Conservation (phyloP, 2,113 vertebrate genomes). For the Bubo scandiacus region DNA sequence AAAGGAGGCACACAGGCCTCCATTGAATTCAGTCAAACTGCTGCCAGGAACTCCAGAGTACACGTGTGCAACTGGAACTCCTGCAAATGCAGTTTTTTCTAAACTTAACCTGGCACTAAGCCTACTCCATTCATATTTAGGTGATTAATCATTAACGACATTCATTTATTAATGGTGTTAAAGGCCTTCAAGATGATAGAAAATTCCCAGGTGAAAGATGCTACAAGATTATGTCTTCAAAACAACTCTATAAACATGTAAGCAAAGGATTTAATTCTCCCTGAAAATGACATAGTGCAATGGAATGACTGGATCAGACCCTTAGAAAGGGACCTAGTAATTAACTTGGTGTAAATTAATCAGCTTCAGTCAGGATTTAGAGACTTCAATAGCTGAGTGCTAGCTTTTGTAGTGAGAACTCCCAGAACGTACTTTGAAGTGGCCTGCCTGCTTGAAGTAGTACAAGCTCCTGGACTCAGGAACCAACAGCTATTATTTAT, state of each 20-base stretch:
- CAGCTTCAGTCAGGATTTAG: neutral
- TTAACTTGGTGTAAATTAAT: slow-evolving; percentile 9
- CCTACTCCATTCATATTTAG: neutral
- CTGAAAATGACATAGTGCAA: neutral
- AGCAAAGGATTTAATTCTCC: neutral
- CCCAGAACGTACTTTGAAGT: neutral
- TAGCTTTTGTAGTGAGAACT: neutral
- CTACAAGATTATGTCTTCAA: neutral
- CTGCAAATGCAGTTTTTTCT: neutral
- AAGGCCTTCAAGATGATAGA: neutral
- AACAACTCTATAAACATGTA: neutral
- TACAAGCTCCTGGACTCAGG: neutral
- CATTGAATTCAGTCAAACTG: neutral
- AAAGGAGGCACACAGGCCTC: neutral
- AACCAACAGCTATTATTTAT: neutral
- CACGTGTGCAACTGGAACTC: neutral
- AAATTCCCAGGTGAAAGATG: neutral
- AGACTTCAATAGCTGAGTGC: neutral
- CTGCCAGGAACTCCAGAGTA: neutral
- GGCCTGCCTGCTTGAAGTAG: neutral
- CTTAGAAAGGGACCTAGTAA: neutral
- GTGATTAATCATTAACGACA: neutral
- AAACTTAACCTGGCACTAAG: neutral
- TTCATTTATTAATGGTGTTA: neutral
- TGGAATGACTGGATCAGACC: neutral